Percentiles rank a stretch among this genome's conserved stretches.
Evolutionary conservation across 2,797 vertebrate genomes (phyloP).

Genomic region (Choloepus didactylus): DNA sequence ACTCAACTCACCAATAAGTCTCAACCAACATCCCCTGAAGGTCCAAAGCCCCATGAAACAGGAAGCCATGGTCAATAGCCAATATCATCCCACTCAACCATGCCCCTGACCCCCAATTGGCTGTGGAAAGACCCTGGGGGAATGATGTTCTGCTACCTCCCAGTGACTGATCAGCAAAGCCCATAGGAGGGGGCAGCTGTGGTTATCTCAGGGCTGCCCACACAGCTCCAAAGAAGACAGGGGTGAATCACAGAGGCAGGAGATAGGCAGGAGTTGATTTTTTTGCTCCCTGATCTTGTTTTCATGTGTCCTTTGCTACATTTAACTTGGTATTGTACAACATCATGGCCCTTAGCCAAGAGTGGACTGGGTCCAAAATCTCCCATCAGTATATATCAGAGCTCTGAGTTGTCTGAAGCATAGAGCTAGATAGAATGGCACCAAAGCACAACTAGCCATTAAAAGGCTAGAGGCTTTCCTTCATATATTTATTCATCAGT

Average conservation of each 20-base stretch:
- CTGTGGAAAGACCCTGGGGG: background rate
- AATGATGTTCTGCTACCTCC: background rate
- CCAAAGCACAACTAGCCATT: background rate
- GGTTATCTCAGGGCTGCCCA: background rate
- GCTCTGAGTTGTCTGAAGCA: background rate
- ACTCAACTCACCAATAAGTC: background rate
- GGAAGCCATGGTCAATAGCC: background rate
- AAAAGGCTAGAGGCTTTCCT: background rate
- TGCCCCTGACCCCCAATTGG: too few relatives aligned
- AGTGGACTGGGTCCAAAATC: background rate
- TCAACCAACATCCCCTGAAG: background rate
- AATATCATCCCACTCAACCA: background rate
- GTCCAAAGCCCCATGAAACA: too few relatives aligned
- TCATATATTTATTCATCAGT: background rate
- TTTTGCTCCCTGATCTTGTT: conserved; percentile 20
- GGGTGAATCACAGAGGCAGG: background rate
- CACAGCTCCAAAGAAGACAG: background rate
- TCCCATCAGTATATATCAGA: conserved; percentile 11
- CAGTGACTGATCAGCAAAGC: background rate
- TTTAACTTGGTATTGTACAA: conserved; percentile 31
- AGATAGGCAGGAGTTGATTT: background rate
- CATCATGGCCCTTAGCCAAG: background rate
- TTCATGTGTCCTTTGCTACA: conserved; percentile 36
- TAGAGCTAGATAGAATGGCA: background rate
- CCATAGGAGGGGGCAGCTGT: background rate